These are phyloP conservation scores for Rattus norvegicus DNA, from an alignment of 2,113 vertebrate species.

Conservation along the genomic window DNA sequence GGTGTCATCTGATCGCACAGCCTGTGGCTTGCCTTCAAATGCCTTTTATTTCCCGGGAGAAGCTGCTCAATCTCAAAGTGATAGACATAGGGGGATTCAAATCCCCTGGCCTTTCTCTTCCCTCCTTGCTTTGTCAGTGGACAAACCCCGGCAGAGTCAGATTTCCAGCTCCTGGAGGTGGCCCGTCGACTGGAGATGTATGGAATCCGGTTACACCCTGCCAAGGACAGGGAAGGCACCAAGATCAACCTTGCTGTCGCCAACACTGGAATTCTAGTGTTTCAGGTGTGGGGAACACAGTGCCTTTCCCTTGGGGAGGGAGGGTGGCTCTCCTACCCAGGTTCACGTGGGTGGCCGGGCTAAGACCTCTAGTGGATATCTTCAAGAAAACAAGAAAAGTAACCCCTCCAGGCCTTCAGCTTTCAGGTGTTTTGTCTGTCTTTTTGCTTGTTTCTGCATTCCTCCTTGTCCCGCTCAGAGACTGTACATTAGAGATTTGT, in stretches of 20 bases:
- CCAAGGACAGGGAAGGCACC: constrained; percentile 97
- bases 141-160: constrained; percentile 97
- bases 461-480: background rate
- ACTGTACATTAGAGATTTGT: background rate
- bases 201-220: constrained; percentile 95
- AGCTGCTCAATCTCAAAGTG: constrained; percentile 73
- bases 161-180: constrained; percentile 96
- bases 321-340: no score
- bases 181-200: constrained; percentile 97
- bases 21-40: constrained; percentile 74
- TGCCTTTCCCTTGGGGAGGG: background rate
- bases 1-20: constrained; percentile 49
- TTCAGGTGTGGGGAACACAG: constrained; percentile 90
- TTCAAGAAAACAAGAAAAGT: background rate
- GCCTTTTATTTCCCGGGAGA: constrained; percentile 73
- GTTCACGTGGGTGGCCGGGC: background rate
- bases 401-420: background rate
- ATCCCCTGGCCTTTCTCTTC: constrained; percentile 70
- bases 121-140: constrained; percentile 88
- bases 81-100: constrained; percentile 73
- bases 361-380: background rate
- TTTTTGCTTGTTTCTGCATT: background rate
- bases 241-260: constrained; percentile 95
- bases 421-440: background rate
- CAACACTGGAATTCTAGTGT: constrained; percentile 96